A percentile compares a stretch with the other conserved stretches of the same genome.
phyloP scores from a whole-genome alignment of 1,140 invertebrate genomes.

The Archegozetes longisetosus region DNA sequence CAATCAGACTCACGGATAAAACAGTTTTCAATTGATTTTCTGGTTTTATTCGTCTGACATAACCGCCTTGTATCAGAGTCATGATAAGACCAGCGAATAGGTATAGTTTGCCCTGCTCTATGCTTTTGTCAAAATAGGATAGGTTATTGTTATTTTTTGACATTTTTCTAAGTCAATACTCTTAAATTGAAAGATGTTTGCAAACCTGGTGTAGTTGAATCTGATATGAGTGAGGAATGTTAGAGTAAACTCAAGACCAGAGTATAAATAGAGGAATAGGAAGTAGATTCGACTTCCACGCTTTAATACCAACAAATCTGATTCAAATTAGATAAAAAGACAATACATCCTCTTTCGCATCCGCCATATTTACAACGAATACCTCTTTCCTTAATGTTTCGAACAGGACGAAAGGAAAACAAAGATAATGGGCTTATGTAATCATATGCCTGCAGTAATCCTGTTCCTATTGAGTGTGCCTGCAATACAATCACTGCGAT shows the following conservation, averaged over 20 bases:
- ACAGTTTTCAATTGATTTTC: slow-evolving; percentile 55
- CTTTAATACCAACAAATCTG: slow-evolving; percentile 46
- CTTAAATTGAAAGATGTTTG: not conserved
- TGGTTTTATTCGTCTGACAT: slow-evolving; percentile 59
- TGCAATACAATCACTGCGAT: too few species aligned
- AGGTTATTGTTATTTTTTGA: slow-evolving; percentile 6
- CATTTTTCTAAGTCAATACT: too few species aligned
- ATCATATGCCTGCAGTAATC: slow-evolving; percentile 50
- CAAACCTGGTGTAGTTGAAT: slow-evolving; percentile 58
- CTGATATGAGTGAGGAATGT: slow-evolving; percentile 89
- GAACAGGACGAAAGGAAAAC: slow-evolving; percentile 40
- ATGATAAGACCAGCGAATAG: slow-evolving; percentile 81
- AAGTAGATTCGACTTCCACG: slow-evolving; percentile 75
- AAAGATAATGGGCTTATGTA: slow-evolving; percentile 53
- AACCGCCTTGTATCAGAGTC: slow-evolving; percentile 80
- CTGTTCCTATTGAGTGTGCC: slow-evolving; percentile 44
- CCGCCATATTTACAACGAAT: too few species aligned
- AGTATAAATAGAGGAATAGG: slow-evolving; percentile 88
- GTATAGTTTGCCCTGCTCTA: slow-evolving; percentile 97
- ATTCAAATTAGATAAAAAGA: too few species aligned
- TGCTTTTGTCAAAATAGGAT: slow-evolving; percentile 37
- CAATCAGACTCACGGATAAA: slow-evolving; percentile 35
- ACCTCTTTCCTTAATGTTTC: slow-evolving; percentile 29
- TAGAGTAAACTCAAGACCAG: slow-evolving; percentile 90
- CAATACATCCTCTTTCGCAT: too few species aligned